Base-by-base conservation (phyloP, 2,888 invertebrate species). In the Mythimna lalbum region DNA sequence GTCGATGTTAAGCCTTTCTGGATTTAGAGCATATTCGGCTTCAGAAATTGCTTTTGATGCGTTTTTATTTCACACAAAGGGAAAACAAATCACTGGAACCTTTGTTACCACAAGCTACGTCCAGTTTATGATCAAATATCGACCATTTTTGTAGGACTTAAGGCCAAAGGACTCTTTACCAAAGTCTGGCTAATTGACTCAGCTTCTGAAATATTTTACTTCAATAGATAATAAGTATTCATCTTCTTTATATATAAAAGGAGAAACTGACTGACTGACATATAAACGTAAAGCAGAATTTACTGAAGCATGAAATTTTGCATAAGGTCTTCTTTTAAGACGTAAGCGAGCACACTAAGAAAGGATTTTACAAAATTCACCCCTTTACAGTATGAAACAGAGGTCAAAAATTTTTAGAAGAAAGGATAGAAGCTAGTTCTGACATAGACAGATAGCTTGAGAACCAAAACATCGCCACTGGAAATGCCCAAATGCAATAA, bases 1-100 rank as follows among this genome's bases (percentile, higher is more conserved):
- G 88, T 88, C 86, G 83, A 86, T 83, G 86, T 88, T 89, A 90
- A 91, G 89, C 90, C 88, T 79, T 82, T 85, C 84, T 83, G 86
- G 86, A 90, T 90, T 89, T 89, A 87, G 85, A 84, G 78, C 86
- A 88, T 88, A 89, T 88, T 86, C 83, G 71, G 78, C 76, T 84
- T 76, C 80, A 86, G 87, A 88, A 87, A 87, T 84, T 84, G 86
- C 80, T 85, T 85, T 86, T 83, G 82, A 86, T 82, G 76, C 80
- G 78, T 83, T 86, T 84, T 85, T 81, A 66, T 78, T 72, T 49
- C 62, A 64, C 69, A 81, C 60, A 78, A 76, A 73, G 39, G 52
- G 47, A 71, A 69, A 78, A 72, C 55, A 62, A 68, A 72, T 63
- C 66, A 64, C 57, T 36, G 39, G 64, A 62, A 67, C 43, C 2